Evolutionary conservation across 2,888 invertebrate genomes (phyloP).

Genomic region (Pheosia gnoma): DNA sequence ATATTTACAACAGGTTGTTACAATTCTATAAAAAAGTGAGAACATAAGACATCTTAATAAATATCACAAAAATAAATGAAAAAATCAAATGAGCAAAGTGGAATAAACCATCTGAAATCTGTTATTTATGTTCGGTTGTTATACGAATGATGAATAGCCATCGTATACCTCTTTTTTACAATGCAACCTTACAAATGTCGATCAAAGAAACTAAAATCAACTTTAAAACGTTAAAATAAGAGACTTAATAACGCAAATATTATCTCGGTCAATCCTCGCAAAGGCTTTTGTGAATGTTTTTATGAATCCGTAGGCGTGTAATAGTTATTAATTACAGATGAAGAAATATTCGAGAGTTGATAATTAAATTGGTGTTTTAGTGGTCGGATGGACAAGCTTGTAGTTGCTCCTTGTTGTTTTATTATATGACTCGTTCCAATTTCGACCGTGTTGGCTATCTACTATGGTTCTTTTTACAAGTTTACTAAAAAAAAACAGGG

Average conservation of each 20-base stretch:
- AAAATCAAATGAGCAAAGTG: constrained; percentile 38
- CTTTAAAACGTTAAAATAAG: constrained; percentile 19
- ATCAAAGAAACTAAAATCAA: constrained; percentile 19
- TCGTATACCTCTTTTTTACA: constrained; percentile 43
- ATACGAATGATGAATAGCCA: constrained; percentile 66
- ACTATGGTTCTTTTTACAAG: background rate
- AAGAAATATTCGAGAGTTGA: constrained; percentile 55
- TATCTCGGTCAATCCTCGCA: constrained; percentile 28
- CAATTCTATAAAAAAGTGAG: too few relatives aligned
- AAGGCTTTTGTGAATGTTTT: constrained; percentile 51
- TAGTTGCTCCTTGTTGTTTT: background rate
- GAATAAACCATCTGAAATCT: constrained; percentile 54
- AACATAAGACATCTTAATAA: background rate
- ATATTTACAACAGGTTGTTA: too few relatives aligned
- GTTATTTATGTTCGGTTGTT: constrained; percentile 68
- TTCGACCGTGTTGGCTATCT: background rate
- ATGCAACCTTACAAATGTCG: constrained; percentile 8
- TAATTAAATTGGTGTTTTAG: constrained; percentile 50
- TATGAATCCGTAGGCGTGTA: constrained; percentile 54
- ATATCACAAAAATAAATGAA: background rate
- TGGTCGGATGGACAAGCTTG: constrained; percentile 12
- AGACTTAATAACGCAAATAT: background rate
- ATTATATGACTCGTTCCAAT: background rate
- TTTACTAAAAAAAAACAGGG: too few relatives aligned
- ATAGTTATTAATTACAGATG: constrained; percentile 58